These are phyloP conservation scores for Torymus auratus DNA, from an alignment of 2,888 invertebrate species.

Conservation along the genomic window DNA sequence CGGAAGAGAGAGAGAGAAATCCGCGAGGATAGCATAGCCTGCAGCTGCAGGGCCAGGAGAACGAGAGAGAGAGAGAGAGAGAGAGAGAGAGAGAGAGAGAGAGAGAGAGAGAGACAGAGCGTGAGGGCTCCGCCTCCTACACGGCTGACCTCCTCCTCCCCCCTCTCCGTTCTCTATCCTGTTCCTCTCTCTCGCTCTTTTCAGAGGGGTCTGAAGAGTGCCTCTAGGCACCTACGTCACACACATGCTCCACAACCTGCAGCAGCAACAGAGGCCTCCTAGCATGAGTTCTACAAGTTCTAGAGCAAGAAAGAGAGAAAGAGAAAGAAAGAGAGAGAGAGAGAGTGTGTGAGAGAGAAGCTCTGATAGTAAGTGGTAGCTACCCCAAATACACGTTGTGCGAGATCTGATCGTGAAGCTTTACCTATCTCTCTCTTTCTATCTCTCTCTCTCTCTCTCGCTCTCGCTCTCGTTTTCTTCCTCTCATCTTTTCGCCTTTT, in stretches of 20 bases:
- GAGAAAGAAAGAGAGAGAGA: no score
- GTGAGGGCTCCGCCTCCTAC: slow-evolving; percentile 73
- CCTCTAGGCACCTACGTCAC: neutral
- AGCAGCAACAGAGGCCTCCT: slow-evolving; percentile 1
- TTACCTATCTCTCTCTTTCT: slow-evolving; percentile 2
- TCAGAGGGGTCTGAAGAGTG: neutral
- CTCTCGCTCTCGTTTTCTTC: neutral
- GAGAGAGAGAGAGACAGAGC: slow-evolving; percentile 48
- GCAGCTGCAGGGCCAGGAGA: slow-evolving; percentile 20
- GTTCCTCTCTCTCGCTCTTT: slow-evolving; percentile 6
- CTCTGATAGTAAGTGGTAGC: no score
- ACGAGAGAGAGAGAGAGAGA: slow-evolving; percentile 48
- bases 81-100: slow-evolving; percentile 57
- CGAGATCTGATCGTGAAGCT: neutral
- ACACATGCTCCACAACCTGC: slow-evolving; percentile 1
- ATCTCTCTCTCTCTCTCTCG: no score
- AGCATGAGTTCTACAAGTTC: no score
- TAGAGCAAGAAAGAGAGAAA: no score
- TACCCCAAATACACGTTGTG: neutral
- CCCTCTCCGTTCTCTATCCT: neutral
- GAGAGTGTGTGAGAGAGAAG: no score
- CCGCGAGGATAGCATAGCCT: slow-evolving; percentile 8
- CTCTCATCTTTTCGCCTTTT: neutral
- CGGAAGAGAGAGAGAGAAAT: slow-evolving; percentile 1
- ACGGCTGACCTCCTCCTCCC: slow-evolving; percentile 66